Base-by-base conservation (phyloP, 1,140 invertebrate genomes). In the Brachionus sp. region DNA sequence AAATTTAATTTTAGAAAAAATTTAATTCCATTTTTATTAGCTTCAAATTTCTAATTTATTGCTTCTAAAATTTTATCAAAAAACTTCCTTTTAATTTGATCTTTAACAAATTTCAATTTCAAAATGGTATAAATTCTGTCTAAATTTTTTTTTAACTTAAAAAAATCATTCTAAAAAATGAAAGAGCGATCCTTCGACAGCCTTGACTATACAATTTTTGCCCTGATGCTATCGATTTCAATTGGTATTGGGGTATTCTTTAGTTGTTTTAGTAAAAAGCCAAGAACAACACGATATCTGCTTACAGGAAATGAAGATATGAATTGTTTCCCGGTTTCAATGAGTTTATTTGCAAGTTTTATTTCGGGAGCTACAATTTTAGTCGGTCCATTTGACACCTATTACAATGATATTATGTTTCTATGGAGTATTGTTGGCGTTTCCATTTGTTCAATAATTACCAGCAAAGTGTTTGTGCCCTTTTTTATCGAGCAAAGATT, bases 321-420 rank as follows among this genome's bases (percentile, higher is more conserved):
- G 73, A 33, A 70, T 16, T 16, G 25, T 37, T 10, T 84, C 33
- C 84, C 84, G 0, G 80, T 84, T 46, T 80, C 85, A 3, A 73
- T 88, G 84, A 88, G 87, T 33, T 82, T 88, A 73, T 83, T 88
- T 77, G 86, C 88, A 87, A 94, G 93, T 88, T 95, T 95, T 87
- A 93, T 95, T 87, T 95, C 94, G 0, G 94, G 94, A 68, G 93
- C 96, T 44, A 95, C 94, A 7, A 92, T 97, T 83, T 90, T 96
- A 13, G 95, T 94, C 13, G 94, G 93, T 9, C 94, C 94, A 4
- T 92, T 94, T 0, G 94, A 96, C 89, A 93, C 95, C 84, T 95
- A 95, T 84, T 85, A 85, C 62, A 86, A 85, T 83, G 85, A 85
- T n/a, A 46, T 25, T 4, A 53, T 50, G 57, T 83, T 50, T 73